Evolutionary conservation across 2,888 invertebrate genomes (phyloP).

Genomic region (Scelioninae gen. 2): DNA sequence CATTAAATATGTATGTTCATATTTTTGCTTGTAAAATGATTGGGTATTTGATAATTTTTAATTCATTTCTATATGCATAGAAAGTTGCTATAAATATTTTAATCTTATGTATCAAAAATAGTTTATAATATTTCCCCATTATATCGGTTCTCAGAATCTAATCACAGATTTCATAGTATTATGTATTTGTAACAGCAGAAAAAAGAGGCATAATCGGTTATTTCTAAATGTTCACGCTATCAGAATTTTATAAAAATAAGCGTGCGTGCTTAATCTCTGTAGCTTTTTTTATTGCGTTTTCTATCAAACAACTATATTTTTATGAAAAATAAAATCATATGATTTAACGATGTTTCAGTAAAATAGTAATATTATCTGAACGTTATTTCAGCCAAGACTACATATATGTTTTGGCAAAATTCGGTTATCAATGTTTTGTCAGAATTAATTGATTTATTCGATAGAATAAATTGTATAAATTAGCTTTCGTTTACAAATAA

Average conservation of each 20-base stretch:
- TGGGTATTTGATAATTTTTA: no score
- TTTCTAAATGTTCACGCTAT: slow-evolving; percentile 30
- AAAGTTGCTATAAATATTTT: no score
- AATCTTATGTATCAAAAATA: no score
- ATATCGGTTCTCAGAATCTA: no score
- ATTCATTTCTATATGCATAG: no score
- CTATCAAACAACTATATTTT: slow-evolving; percentile 33
- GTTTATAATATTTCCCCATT: background rate
- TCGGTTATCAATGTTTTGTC: no score
- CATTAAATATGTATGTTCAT: no score
- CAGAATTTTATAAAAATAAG: slow-evolving; percentile 25
- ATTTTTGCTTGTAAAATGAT: no score
- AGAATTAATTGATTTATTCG: slow-evolving; percentile 6
- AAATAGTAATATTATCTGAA: slow-evolving; percentile 7
- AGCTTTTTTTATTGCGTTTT: slow-evolving; percentile 25
- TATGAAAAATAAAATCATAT: no score
- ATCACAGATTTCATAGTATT: slow-evolving; percentile 3
- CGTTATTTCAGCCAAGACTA: no score
- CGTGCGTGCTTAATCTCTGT: slow-evolving; percentile 21
- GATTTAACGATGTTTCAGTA: no score
- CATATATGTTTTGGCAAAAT: no score
- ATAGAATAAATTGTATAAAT: slow-evolving; percentile 19
- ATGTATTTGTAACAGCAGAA: slow-evolving; percentile 6
- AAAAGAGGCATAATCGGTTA: slow-evolving; percentile 25
- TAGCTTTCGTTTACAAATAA: slow-evolving; percentile 36